phyloP scores from a whole-genome alignment of 2,888 invertebrate genomes.

The Calliphora vomitoria region DNA sequence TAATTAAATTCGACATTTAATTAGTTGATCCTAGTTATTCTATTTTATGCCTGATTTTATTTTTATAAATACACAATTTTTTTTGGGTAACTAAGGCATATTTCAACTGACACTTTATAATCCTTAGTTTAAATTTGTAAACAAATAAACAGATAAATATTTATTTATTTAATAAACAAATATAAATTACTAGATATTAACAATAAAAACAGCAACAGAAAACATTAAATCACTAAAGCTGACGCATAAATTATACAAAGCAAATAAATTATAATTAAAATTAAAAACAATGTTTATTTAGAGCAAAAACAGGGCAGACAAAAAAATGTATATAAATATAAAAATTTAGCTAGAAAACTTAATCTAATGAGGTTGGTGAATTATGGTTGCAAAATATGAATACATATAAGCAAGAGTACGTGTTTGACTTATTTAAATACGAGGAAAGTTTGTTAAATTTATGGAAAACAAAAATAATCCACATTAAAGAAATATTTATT shows the following conservation, averaged over 20 bases:
- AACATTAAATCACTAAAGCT: constrained; percentile 26
- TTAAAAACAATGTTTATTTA: constrained; percentile 28
- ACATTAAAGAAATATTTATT: too few species aligned
- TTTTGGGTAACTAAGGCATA: background rate
- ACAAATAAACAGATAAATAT: constrained; percentile 8
- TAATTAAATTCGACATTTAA: constrained; percentile 29
- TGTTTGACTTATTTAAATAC: too few species aligned
- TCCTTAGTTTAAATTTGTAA: constrained; percentile 23
- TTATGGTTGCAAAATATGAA: background rate
- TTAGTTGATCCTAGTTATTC: background rate
- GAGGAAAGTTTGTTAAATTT: too few species aligned
- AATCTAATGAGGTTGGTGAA: background rate
- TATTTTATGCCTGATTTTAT: background rate
- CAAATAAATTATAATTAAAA: constrained; percentile 46
- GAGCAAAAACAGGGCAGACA: background rate
- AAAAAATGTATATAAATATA: background rate
- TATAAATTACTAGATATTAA: constrained; percentile 44
- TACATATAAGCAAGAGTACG: too few species aligned
- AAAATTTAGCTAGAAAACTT: background rate
- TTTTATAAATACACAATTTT: background rate
- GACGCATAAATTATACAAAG: constrained; percentile 12
- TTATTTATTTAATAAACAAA: constrained; percentile 36
- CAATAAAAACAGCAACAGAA: constrained; percentile 4
- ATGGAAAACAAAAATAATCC: too few species aligned
- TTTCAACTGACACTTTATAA: constrained; percentile 29